Conservation (phyloP, 2,797 vertebrate genomes). For the Notolepis coatsorum region DNA sequence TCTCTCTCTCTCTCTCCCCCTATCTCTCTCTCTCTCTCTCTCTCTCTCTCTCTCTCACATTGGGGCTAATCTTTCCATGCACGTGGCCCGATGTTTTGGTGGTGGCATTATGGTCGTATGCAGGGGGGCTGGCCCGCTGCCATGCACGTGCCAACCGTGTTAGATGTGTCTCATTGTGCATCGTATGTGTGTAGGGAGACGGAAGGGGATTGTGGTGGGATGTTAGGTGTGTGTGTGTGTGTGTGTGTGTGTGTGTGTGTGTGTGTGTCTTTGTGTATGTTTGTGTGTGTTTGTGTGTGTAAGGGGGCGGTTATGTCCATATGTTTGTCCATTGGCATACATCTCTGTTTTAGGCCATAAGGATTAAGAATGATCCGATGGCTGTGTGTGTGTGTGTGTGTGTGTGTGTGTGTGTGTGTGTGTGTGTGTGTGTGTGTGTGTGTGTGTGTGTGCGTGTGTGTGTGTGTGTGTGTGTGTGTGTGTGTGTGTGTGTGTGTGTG, state of each 20-base stretch:
- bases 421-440: no score
- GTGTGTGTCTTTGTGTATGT: constrained; percentile 45
- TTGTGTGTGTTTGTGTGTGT: constrained; percentile 29
- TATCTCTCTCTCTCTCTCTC: background rate
- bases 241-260: constrained; percentile 10
- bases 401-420: no score
- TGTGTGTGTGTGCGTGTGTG: no score
- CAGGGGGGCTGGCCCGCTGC: no score
- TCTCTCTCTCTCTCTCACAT: background rate
- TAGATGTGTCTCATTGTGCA: constrained; percentile 38
- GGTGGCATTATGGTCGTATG: constrained; percentile 37
- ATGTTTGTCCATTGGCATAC: constrained; percentile 72
- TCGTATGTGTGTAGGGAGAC: constrained; percentile 15
- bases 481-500: no score
- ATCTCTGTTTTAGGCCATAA: constrained; percentile 59
- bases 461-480: no score
- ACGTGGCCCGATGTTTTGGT: constrained; percentile 69
- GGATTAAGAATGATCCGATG: no score
- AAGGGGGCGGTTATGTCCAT: constrained; percentile 58
- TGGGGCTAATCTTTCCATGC: constrained; percentile 34
- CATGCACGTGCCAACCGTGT: constrained; percentile 53
- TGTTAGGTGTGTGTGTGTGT: constrained; percentile 32
- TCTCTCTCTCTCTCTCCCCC: constrained; percentile 36
- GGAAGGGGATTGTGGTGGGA: background rate
- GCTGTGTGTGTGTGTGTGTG: no score